Evolutionary conservation across 2,113 vertebrate genomes (phyloP), one percentile per base, ranked within the genome.

Genomic region (Salminus brasiliensis): DNA sequence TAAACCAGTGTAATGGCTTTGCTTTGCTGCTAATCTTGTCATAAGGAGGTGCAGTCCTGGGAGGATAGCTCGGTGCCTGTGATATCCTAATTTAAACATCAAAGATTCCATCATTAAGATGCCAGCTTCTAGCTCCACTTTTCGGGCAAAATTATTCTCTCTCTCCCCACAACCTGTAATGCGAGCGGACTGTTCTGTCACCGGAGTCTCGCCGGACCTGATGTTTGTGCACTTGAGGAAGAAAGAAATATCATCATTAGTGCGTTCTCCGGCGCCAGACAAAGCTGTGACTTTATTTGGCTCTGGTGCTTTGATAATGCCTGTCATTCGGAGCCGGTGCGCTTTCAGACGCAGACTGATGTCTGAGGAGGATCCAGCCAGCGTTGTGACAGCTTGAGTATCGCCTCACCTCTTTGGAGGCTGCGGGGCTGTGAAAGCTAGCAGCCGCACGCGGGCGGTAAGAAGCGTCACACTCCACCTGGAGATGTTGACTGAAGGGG

Each of bases 21-120:
- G 85, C 89, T 72, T 90, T 91, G 87, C 89, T 86, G 86, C 89
- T 91, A 92, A 91, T 92, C 88, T 88, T 88, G 89, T 91, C 90
- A 89, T 88, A 87, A 89, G 91, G 90, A 89, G 89, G 87, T 90
- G 87, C 85, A 78, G 87, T 88, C 90, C 85, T 85, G 84, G 57
- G 89, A 90, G 88, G 86, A 92, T 88, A 82, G 89, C 88, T 91
- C 81, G 79, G 85, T 77, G 79, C 47, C 67, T 90, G 88, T 91
- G 90, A 91, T 91, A 90, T 90, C 88, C 89, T 90, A 88, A 90
- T 92, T 92, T 92, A 90, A 91, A 91, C 91, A 91, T 91, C 91
- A 93, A 92, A 91, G 90, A 89, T 90, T 86, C 86, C 90, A 88
- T 92, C 91, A 89, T 92, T 89, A 92, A 85, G 86, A 88, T 82